These are phyloP conservation scores for Syrmaticus mikado DNA, from an alignment of 2,113 vertebrate genomes.

Conservation along the genomic window DNA sequence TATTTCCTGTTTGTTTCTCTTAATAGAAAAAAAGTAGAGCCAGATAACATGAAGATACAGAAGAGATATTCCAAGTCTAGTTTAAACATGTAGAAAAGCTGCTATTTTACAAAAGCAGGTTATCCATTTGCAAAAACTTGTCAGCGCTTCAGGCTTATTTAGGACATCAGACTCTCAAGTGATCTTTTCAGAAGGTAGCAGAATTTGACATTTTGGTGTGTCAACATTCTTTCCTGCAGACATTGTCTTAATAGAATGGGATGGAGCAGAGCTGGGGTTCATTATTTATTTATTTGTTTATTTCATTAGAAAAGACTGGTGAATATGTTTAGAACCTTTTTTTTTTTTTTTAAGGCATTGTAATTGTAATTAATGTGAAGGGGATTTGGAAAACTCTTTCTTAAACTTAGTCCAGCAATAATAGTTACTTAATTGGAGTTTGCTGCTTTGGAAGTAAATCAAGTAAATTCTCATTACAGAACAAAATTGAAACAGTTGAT, in stretches of 20 bases:
- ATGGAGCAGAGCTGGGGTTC: not conserved
- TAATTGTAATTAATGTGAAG: not conserved
- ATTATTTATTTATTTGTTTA: not conserved
- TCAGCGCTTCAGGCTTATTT: not conserved
- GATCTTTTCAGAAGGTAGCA: not conserved
- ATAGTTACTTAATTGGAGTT: not conserved
- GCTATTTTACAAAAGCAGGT: not conserved
- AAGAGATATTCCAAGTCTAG: not conserved
- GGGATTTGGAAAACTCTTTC: not conserved
- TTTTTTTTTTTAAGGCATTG: not conserved
- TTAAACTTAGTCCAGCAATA: not conserved
- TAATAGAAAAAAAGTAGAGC: not conserved
- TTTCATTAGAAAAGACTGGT: not conserved
- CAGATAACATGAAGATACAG: not conserved
- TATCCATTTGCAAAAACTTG: not conserved
- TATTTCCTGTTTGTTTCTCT: constrained; percentile 17
- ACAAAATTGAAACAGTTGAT: not conserved
- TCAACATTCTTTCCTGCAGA: not conserved
- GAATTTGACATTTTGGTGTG: not conserved
- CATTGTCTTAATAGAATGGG: not conserved
- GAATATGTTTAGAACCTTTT: not conserved
- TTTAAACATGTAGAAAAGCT: not conserved
- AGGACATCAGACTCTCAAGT: not conserved
- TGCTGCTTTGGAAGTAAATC: not conserved
- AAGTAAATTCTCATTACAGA: not conserved